Evolutionary conservation across 1,140 invertebrate species (phyloP).

Genomic region (Papilio polytes): DNA sequence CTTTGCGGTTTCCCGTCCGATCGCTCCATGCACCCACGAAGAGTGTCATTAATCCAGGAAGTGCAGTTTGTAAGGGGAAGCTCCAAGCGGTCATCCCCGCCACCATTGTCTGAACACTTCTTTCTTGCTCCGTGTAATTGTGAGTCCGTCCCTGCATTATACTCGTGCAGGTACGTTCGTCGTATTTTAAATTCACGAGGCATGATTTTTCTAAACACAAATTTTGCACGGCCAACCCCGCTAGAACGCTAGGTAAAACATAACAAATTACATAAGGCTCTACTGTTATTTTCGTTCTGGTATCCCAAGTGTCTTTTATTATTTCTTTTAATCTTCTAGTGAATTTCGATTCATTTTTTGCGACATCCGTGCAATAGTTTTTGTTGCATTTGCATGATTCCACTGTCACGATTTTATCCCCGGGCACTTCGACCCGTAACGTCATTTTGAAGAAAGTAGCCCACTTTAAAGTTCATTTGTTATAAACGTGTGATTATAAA

Average conservation of each 20-base stretch:
- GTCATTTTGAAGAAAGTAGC: conserved; percentile 72
- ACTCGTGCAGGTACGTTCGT: conserved; percentile 82
- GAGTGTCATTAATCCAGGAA: conserved; percentile 84
- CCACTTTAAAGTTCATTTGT: conserved; percentile 69
- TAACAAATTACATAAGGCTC: conserved; percentile 85
- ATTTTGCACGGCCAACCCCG: conserved; percentile 84
- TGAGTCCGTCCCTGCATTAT: conserved; percentile 79
- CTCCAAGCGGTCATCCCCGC: conserved; percentile 85
- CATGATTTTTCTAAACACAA: conserved; percentile 86
- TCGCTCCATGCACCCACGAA: conserved; percentile 87
- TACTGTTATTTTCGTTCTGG: conserved; percentile 83
- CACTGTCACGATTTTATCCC: conserved; percentile 71
- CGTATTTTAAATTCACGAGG: conserved; percentile 84
- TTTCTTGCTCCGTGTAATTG: conserved; percentile 80
- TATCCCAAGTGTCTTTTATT: conserved; percentile 71
- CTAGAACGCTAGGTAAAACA: conserved; percentile 83
- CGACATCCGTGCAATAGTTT: conserved; percentile 60
- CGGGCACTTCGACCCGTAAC: conserved; percentile 78
- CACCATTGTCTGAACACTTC: conserved; percentile 84
- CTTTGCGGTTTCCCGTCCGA: conserved; percentile 85
- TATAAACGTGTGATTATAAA: conserved; percentile 57
- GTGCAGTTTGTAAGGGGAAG: conserved; percentile 83
- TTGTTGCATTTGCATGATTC: conserved; percentile 73
- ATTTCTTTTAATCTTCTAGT: conserved; percentile 70
- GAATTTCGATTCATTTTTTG: conserved; percentile 65